These are phyloP conservation scores for Choristoneura fumiferana DNA, from an alignment of 1,140 invertebrate species.

Conservation along the genomic window DNA sequence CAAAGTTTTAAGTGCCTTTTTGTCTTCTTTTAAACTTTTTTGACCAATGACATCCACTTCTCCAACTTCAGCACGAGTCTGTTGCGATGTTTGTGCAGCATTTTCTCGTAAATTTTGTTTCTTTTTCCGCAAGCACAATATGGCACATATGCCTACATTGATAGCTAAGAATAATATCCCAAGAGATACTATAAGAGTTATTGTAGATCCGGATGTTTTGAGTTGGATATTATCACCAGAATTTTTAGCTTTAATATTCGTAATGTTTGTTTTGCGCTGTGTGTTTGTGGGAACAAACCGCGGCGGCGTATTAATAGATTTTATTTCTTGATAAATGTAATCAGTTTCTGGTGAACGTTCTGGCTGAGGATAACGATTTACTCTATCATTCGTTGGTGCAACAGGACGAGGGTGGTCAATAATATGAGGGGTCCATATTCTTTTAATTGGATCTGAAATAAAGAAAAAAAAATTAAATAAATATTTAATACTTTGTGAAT, in stretches of 20 bases:
- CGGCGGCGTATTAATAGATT: constrained; percentile 63
- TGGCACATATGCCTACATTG: constrained; percentile 87
- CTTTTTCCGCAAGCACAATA: constrained; percentile 87
- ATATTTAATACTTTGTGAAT: not conserved
- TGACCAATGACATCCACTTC: constrained; percentile 69
- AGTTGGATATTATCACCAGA: constrained; percentile 39
- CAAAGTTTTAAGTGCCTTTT: constrained; percentile 58
- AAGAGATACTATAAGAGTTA: constrained; percentile 87
- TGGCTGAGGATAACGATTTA: constrained; percentile 49
- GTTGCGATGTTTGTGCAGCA: constrained; percentile 69
- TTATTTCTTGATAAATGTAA: constrained; percentile 59
- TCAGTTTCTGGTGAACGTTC: constrained; percentile 49
- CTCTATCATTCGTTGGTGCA: constrained; percentile 51
- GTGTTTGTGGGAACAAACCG: constrained; percentile 47
- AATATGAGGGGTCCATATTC: constrained; percentile 45
- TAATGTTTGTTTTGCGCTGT: constrained; percentile 50
- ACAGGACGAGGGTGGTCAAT: constrained; percentile 42
- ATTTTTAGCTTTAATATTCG: constrained; percentile 42
- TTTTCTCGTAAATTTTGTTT: constrained; percentile 78
- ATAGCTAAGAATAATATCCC: constrained; percentile 89
- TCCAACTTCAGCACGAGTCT: constrained; percentile 55
- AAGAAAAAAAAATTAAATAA: constrained; percentile 3
- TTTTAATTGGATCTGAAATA: constrained; percentile 50
- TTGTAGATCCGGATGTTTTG: constrained; percentile 76
- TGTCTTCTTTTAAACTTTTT: constrained; percentile 65